These are phyloP conservation scores for Siphamia tubifer DNA, from an alignment of 2,113 vertebrate species.

Conservation along the genomic window DNA sequence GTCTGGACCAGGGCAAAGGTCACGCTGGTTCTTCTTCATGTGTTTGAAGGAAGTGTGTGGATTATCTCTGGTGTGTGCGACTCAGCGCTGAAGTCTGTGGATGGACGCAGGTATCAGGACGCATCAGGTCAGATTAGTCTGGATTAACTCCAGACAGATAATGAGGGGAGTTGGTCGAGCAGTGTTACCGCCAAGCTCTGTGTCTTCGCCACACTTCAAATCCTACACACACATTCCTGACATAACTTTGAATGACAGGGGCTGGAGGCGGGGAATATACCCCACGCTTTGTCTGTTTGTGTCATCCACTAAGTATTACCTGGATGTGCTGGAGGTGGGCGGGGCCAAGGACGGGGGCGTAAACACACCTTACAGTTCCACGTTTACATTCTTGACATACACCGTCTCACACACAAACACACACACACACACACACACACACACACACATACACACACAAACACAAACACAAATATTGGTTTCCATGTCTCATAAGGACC, in stretches of 20 bases:
- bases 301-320: slow-evolving; percentile 10
- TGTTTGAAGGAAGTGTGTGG: neutral
- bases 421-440: neutral
- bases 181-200: neutral
- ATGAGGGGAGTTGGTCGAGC: slow-evolving; percentile 45
- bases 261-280: neutral
- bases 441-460: no score
- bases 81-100: neutral
- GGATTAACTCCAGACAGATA: slow-evolving; percentile 43
- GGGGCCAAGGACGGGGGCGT: neutral
- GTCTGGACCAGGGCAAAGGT: no score
- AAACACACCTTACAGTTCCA: slow-evolving; percentile 19
- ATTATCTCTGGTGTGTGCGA: neutral
- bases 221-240: slow-evolving; percentile 33
- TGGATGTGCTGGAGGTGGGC: slow-evolving; percentile 12
- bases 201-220: neutral
- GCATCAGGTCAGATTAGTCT: neutral
- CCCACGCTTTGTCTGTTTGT: neutral
- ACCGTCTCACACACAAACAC: neutral
- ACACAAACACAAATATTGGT: no score
- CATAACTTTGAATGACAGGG: slow-evolving; percentile 30
- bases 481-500: no score
- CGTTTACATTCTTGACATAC: slow-evolving; percentile 34
- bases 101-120: neutral
- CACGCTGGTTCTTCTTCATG: neutral